Base-by-base conservation (phyloP, 35 echinoderm and acorn worm species). In the Eucidaris tribuloides region DNA sequence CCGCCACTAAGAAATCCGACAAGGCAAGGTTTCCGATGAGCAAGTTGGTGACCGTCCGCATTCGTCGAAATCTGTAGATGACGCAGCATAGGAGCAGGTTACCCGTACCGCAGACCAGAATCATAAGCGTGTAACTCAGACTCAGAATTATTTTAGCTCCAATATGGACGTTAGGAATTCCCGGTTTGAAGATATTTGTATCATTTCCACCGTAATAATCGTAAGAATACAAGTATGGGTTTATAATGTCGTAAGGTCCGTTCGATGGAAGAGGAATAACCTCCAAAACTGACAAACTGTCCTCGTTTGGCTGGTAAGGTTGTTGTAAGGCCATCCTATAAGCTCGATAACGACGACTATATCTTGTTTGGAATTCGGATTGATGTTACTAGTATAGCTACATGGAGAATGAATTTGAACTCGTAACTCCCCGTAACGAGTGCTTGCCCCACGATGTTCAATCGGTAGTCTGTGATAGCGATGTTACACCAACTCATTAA, bases 41-140 rank as follows among this genome's bases (percentile, higher is more conserved):
- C 32, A 98, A 41, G 46, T 98, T 98, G 1, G 95, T 98, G 18
- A 86, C 92, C 3, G 95, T 98, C 27, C 95, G 76, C 95, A 98
- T 98, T n/a, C 95, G 81, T 29, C 81, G 68, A 42, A 93, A 98
- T 15, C 89, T 78, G 34, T 86, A 70, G 22, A 98, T 83, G 23
- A 91, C 91, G 79, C 83, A 93, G 79, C 95, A 98, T 2, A 98
- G 58, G 54, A 98, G 54, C 9, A 98, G 83, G 48, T 98, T 98
- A 2, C 95, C 95, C 24, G 92, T 86, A 0, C 95, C 95, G 37
- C 90, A 98, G 20, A 98, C 82, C 29, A 61, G 15, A 29, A 93
- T 98, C 60, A 87, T 87, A 25, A 92, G 65, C 4, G 82, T 85
- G 33, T 93, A 98, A 3, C 81, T 88, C 1, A 88, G 28, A 13